These are phyloP conservation scores for Gerris lacustris DNA, from an alignment of 2,888 invertebrate genomes.

Conservation along the genomic window DNA sequence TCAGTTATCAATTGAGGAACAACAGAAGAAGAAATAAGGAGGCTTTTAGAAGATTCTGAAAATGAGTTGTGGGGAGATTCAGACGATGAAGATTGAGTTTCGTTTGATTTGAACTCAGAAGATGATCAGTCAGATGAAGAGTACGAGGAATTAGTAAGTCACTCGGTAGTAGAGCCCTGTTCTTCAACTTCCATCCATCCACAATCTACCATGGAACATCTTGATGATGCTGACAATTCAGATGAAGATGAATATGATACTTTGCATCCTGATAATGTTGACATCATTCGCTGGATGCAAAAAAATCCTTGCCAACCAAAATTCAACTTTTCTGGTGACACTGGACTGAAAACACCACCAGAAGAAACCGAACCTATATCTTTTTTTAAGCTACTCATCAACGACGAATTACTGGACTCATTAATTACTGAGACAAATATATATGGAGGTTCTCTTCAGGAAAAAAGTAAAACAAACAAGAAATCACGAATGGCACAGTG, in stretches of 20 bases:
- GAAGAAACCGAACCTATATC: not conserved
- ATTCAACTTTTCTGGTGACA: not conserved
- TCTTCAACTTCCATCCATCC: not conserved
- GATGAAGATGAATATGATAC: not conserved
- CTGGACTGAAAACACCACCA: not conserved
- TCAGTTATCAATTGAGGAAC: not conserved
- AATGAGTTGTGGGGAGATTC: conserved; percentile 1
- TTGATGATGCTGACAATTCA: not conserved
- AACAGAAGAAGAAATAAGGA: not conserved
- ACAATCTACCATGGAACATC: not conserved
- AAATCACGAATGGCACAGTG: not conserved
- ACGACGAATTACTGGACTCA: not conserved
- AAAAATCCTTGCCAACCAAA: not conserved
- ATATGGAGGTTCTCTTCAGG: not conserved
- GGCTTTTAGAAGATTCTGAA: not conserved
- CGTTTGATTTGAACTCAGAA: not conserved
- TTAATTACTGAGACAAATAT: not conserved
- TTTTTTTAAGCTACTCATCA: not conserved
- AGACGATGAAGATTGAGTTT: not conserved
- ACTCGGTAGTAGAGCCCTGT: not conserved
- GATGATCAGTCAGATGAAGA: not conserved
- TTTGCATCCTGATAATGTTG: not conserved
- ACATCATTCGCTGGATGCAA: not conserved
- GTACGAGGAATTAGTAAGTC: not conserved
- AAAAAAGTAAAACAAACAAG: not conserved